Conservation (phyloP, 2,888 invertebrate species). For the Amphipyra tragopoginis region DNA sequence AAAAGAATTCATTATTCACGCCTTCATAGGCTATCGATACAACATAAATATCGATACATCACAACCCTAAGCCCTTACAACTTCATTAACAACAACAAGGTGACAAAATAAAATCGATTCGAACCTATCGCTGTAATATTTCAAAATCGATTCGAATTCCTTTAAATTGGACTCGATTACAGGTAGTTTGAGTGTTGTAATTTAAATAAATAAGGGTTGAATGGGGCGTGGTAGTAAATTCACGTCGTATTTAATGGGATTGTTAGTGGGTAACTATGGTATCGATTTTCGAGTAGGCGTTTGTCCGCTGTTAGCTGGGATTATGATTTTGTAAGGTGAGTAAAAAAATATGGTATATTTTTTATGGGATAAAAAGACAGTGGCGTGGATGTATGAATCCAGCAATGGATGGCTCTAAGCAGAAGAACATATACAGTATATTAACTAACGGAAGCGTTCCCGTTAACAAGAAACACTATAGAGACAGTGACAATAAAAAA, state of each 20-base stretch:
- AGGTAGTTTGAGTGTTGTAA: constrained; percentile 68
- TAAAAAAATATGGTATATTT: too few species aligned
- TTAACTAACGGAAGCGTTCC: too few species aligned
- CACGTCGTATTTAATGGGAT: constrained; percentile 72
- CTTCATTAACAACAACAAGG: constrained; percentile 46
- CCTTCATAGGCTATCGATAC: not conserved
- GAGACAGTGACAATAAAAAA: too few species aligned
- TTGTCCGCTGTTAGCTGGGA: constrained; percentile 7
- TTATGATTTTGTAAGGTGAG: constrained; percentile 1
- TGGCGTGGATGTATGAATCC: too few species aligned
- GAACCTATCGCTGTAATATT: constrained; percentile 38
- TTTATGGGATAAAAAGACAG: too few species aligned
- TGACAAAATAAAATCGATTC: constrained; percentile 56
- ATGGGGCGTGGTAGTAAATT: constrained; percentile 68
- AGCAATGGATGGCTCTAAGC: too few species aligned
- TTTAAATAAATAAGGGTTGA: constrained; percentile 75
- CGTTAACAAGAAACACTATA: too few species aligned
- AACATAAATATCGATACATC: constrained; percentile 24
- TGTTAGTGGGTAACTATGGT: constrained; percentile 58
- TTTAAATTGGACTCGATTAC: constrained; percentile 63
- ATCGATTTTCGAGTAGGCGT: constrained; percentile 1
- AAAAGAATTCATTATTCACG: not conserved
- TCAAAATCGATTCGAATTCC: constrained; percentile 60
- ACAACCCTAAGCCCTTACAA: constrained; percentile 30
- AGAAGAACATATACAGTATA: too few species aligned